Evolutionary conservation across 2,113 vertebrate genomes (phyloP), one percentile per base, ranked within the genome.

Genomic region (Anhinga rufa): DNA sequence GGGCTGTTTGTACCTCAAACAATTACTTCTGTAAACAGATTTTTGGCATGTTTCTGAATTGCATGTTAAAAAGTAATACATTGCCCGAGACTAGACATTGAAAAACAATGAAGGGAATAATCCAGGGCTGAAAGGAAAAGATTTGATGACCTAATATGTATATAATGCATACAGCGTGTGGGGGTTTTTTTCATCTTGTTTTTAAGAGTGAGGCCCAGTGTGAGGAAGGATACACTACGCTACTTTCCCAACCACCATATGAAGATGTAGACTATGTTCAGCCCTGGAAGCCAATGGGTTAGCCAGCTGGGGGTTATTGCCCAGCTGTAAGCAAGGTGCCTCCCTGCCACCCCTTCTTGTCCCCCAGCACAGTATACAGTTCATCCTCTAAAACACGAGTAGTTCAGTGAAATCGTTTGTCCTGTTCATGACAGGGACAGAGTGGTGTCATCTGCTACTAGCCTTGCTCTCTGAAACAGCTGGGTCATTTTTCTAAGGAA

Each of bases 1-100:
- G 10, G 88, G 90, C 95, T 95, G 88, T 90, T 93, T 92, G 91
- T 96, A 91, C 96, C 88, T 96, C 95, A 75, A 0, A 92, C 95
- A 81, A 81, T 93, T 70, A 88, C 80, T 86, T 96, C 86, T 97
- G 95, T 95, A 97, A 96, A 95, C 95, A 95, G 60, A 78, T 92
- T 92, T 87, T 49, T 93, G 96, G 94, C 92, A 12, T 62, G 72
- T 90, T 94, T 93, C 88, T 90, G 92, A 78, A 66, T 7, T 22
- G 64, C 85, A 94, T 70, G 65, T 66, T 75, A 36, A 74, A 83
- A 83, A 86, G 52, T 13, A 64, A 83, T 60, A 40, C 74, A 46
- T 52, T 93, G 83, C 77, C 91, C 44, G 24, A 82, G 92, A 78
- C 55, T 40, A 75, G 76, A 96, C 80, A 51, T 1, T 81, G 90